phyloP scores from a whole-genome alignment of 2,797 vertebrate species.

The Leptodactylus fallax region DNA sequence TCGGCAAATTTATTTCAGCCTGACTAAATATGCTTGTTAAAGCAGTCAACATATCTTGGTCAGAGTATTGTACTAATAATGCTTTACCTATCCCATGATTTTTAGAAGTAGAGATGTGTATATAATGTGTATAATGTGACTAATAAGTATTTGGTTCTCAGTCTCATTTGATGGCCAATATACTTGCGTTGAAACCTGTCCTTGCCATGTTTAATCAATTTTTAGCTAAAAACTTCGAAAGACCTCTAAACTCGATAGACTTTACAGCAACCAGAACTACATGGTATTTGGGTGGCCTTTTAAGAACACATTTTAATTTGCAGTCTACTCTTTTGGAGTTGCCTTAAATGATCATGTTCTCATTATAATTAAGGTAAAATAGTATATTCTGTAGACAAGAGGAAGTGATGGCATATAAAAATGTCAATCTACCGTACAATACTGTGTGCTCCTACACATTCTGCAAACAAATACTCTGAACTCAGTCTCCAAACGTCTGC shows the following conservation, averaged over 20 bases:
- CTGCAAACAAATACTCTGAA: conserved; percentile 1
- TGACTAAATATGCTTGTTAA: too few species aligned
- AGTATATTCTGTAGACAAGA: background rate
- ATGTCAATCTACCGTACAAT: background rate
- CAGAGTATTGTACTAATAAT: too few species aligned
- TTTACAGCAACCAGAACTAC: background rate
- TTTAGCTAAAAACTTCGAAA: background rate
- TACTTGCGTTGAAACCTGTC: background rate
- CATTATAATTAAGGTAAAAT: conserved; percentile 1
- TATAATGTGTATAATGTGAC: too few species aligned
- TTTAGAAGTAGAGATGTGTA: background rate
- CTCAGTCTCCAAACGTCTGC: background rate
- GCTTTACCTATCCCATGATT: background rate
- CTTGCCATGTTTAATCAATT: background rate
- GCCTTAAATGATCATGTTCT: conserved; percentile 3
- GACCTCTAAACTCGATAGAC: background rate
- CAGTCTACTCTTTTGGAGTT: background rate
- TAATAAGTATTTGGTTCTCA: too few species aligned
- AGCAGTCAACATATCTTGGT: background rate
- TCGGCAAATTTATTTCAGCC: too few species aligned
- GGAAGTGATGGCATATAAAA: conserved; percentile 22
- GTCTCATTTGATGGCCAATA: background rate
- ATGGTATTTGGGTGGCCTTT: background rate
- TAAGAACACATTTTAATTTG: background rate
- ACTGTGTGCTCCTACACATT: background rate